phyloP scores from a whole-genome alignment of 2,888 invertebrate genomes.

The Pristionchus maxplancki region DNA sequence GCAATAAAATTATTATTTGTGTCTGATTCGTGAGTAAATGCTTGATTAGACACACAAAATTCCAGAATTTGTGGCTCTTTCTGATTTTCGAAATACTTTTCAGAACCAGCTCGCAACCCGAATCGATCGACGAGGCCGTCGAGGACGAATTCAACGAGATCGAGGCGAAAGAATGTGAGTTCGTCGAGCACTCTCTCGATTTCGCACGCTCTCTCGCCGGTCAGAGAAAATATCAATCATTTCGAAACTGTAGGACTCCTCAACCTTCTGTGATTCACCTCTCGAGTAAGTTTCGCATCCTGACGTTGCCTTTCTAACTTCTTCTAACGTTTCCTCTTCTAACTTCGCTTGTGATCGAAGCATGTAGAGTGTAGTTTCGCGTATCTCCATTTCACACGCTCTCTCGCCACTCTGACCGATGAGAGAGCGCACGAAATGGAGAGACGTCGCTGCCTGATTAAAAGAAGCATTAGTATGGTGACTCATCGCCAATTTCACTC shows the following conservation, averaged over 20 bases:
- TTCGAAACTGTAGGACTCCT: not conserved
- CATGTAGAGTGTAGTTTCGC: not conserved
- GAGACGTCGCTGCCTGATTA: not conserved
- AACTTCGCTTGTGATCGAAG: too few relatives aligned
- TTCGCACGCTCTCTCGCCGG: not conserved
- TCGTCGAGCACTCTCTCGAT: not conserved
- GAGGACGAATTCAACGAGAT: slow-evolving; percentile 35
- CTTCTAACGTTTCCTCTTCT: not conserved
- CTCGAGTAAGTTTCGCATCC: slow-evolving; percentile 4
- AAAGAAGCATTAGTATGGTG: not conserved
- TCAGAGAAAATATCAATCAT: not conserved
- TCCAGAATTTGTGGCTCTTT: not conserved
- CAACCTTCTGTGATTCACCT: not conserved
- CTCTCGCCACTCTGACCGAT: too few relatives aligned
- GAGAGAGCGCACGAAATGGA: too few relatives aligned
- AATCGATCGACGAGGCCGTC: slow-evolving; percentile 38
- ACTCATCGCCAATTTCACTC: not conserved
- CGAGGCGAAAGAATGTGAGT: slow-evolving; percentile 45
- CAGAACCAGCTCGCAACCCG: slow-evolving; percentile 44
- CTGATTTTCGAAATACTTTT: not conserved
- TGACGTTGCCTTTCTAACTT: not conserved
- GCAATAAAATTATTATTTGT: too few relatives aligned
- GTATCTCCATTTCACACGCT: too few relatives aligned
- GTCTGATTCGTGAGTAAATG: too few relatives aligned
- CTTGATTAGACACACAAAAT: too few relatives aligned